A percentile compares a stretch with the other conserved stretches of the same genome.
Conservation (phyloP, 2,113 vertebrate genomes). For the Salvelinus fontinalis region DNA sequence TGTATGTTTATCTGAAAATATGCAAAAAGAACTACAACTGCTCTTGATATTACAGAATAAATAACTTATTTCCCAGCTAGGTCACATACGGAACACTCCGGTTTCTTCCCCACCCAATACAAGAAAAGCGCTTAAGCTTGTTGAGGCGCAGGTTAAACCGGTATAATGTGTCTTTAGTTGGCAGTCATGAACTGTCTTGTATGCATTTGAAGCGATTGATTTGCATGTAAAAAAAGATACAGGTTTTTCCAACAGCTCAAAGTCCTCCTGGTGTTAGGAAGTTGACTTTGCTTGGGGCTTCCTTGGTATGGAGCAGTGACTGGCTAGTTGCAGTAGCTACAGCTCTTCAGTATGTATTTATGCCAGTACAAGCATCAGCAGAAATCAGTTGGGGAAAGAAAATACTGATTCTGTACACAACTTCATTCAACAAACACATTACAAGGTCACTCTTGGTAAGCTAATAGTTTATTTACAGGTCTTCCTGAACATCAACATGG, state of each 20-base stretch:
- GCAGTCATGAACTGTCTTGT: background rate
- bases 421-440: background rate
- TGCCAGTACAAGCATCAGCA: background rate
- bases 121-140: slow-evolving; percentile 6
- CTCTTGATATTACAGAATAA: background rate
- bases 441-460: background rate
- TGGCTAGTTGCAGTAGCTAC: background rate
- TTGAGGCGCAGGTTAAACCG: slow-evolving; percentile 54
- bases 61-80: slow-evolving; percentile 47
- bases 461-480: slow-evolving; percentile 1
- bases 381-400: background rate
- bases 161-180: slow-evolving; percentile 7
- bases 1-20: too few relatives aligned
- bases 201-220: background rate
- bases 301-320: background rate
- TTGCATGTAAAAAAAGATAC: background rate
- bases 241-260: background rate
- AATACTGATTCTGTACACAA: background rate
- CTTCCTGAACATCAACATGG: background rate
- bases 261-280: background rate
- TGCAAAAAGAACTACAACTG: too few relatives aligned
- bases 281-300: too few relatives aligned
- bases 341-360: background rate
- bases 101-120: slow-evolving; percentile 22
- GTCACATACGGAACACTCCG: slow-evolving; percentile 21